A percentile compares a stretch with the other conserved stretches of the same genome.
Evolutionary conservation across 2,888 invertebrate genomes (phyloP).

Genomic region (Cheilosia variabilis): DNA sequence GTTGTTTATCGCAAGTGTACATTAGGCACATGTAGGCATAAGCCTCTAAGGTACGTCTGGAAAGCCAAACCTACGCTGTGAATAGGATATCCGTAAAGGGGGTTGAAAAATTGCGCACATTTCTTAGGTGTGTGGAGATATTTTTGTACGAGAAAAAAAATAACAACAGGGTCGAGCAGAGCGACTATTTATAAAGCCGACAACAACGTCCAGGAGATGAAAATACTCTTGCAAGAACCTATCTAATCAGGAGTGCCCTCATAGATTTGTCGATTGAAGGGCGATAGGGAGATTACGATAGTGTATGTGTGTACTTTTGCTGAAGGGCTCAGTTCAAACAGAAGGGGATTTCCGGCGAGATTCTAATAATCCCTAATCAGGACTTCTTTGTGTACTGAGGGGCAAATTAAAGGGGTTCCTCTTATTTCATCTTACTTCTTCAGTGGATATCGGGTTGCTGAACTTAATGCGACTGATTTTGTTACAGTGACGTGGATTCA

Average conservation of each 20-base stretch:
- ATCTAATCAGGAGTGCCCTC: not conserved
- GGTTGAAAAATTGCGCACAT: conserved; percentile 22
- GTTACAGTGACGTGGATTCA: too few relatives aligned
- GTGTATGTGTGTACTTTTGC: not conserved
- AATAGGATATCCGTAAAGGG: not conserved
- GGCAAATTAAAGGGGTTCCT: too few relatives aligned
- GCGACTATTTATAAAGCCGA: conserved; percentile 18
- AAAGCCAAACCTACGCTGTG: not conserved
- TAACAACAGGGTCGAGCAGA: not conserved
- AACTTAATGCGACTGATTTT: too few relatives aligned
- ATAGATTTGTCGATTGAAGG: not conserved
- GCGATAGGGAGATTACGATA: not conserved
- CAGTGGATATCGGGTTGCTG: too few relatives aligned
- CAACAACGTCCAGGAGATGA: conserved; percentile 8
- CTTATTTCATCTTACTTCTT: too few relatives aligned
- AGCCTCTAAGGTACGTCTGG: conserved; percentile 32
- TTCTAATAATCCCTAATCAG: not conserved
- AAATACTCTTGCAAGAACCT: not conserved
- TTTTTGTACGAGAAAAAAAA: not conserved
- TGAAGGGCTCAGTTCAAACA: too few relatives aligned
- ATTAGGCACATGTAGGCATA: not conserved
- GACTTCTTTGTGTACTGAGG: too few relatives aligned
- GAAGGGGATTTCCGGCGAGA: not conserved
- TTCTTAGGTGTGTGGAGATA: conserved; percentile 16
- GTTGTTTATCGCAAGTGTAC: conserved; percentile 57